Evolutionary conservation across 37 sponge, comb jelly and placozoan species (phyloP).

Genomic region (Beroe forskalii): DNA sequence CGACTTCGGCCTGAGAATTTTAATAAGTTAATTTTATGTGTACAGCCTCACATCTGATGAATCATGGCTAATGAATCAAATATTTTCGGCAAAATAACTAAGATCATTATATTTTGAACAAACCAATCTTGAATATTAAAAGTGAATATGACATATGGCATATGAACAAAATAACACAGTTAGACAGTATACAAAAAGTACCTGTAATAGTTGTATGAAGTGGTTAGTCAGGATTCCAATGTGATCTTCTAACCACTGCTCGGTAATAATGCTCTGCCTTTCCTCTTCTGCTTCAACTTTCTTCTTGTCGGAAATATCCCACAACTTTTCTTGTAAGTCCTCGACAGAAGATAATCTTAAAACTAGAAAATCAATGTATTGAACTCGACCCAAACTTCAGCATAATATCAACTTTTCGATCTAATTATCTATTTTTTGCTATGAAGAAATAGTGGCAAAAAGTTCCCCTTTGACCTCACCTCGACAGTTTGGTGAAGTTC

Average conservation of each 20-base stretch:
- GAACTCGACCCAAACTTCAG: too few species aligned
- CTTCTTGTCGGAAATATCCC: slow-evolving; percentile 90
- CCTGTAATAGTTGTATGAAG: slow-evolving; percentile 90
- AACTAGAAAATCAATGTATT: too few species aligned
- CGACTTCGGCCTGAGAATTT: slow-evolving; percentile 76
- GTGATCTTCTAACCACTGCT: slow-evolving; percentile 91
- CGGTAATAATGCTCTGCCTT: slow-evolving; percentile 70
- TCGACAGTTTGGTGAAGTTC: slow-evolving; percentile 92
- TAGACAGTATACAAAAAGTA: slow-evolving; percentile 44
- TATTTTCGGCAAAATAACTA: too few species aligned
- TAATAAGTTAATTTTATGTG: too few species aligned
- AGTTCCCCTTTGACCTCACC: slow-evolving; percentile 65
- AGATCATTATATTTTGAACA: too few species aligned
- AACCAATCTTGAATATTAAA: too few species aligned
- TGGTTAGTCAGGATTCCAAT: slow-evolving; percentile 79
- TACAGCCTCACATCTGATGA: not conserved
- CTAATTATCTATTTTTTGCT: not conserved
- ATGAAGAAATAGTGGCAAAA: too few species aligned
- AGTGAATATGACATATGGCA: too few species aligned
- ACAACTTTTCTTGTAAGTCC: slow-evolving; percentile 88
- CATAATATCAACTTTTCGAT: too few species aligned
- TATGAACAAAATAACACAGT: too few species aligned
- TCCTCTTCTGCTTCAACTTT: slow-evolving; percentile 78
- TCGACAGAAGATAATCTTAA: slow-evolving; percentile 45
- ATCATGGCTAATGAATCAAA: too few species aligned